Conservation (phyloP, 2,113 vertebrate genomes). For the Chunga burmeisteri region DNA sequence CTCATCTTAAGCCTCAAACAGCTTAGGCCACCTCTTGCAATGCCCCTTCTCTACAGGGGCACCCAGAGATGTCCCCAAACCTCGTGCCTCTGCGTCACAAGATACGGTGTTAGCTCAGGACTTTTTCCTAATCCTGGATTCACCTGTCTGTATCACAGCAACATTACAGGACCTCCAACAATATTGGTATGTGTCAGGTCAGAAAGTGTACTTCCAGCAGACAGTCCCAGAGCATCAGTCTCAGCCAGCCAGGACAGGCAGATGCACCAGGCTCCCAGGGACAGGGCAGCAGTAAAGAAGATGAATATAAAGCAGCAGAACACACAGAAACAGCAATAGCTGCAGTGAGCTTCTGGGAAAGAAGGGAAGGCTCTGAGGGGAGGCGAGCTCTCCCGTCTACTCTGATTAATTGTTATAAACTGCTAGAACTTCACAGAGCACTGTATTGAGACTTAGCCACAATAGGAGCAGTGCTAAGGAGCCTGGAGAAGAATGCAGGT, state of each 20-base stretch:
- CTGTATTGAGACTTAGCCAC: not conserved
- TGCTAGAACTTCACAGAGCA: not conserved
- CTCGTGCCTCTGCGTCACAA: not conserved
- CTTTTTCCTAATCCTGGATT: not conserved
- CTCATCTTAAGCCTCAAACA: not conserved
- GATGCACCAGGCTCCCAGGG: not conserved
- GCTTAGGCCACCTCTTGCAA: not conserved
- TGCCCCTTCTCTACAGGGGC: not conserved
- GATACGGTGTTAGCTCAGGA: not conserved
- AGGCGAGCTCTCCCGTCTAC: rapidly evolving
- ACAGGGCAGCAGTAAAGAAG: not conserved
- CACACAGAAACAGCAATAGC: not conserved
- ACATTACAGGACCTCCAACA: not conserved
- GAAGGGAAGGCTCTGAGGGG: not conserved
- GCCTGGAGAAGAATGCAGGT: not conserved
- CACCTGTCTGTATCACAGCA: not conserved
- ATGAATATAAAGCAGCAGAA: not conserved
- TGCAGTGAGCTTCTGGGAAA: not conserved
- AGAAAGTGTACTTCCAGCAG: not conserved
- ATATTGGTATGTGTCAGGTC: not conserved
- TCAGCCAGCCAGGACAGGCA: not conserved
- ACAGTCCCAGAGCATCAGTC: not conserved
- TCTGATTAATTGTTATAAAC: not conserved
- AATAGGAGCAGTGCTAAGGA: not conserved
- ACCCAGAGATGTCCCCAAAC: not conserved